Conservation (phyloP, 1,140 invertebrate species). For the Drosophila navojoa region DNA sequence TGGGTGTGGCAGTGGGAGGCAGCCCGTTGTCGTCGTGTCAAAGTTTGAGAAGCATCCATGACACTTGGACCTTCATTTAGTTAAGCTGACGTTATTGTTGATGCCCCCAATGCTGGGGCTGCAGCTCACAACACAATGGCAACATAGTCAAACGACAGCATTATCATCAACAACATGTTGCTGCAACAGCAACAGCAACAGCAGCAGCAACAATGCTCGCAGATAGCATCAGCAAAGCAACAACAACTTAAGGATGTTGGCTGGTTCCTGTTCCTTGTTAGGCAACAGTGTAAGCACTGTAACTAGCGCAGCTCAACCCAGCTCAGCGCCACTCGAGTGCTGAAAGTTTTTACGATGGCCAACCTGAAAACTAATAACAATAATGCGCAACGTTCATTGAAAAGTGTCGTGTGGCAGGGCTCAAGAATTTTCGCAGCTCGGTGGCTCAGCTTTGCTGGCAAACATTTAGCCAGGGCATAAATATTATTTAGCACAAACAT, state of each 20-base stretch:
- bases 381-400: slow-evolving; percentile 74
- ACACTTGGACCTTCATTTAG: slow-evolving; percentile 72
- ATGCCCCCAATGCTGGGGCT: slow-evolving; percentile 20
- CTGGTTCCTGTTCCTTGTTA: slow-evolving; percentile 26
- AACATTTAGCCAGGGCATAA: slow-evolving; percentile 66
- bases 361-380: slow-evolving; percentile 78
- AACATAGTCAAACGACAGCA: slow-evolving; percentile 73
- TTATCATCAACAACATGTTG: slow-evolving; percentile 79
- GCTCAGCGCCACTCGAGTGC: background rate
- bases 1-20: slow-evolving; percentile 3
- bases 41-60: slow-evolving; percentile 56
- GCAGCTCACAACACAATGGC: slow-evolving; percentile 52
- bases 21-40: slow-evolving; percentile 33
- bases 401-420: slow-evolving; percentile 28
- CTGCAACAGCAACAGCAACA: slow-evolving; percentile 55
- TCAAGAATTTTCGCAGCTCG: slow-evolving; percentile 11
- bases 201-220: slow-evolving; percentile 32
- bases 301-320: slow-evolving; percentile 30
- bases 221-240: slow-evolving; percentile 65
- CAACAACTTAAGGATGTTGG: slow-evolving; percentile 33
- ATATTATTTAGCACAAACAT: slow-evolving; percentile 52
- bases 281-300: slow-evolving; percentile 60
- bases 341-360: slow-evolving; percentile 67
- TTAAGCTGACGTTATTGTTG: slow-evolving; percentile 60
- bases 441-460: slow-evolving; percentile 14